phyloP scores from a whole-genome alignment of 2,113 vertebrate genomes.

The Upupa epops region DNA sequence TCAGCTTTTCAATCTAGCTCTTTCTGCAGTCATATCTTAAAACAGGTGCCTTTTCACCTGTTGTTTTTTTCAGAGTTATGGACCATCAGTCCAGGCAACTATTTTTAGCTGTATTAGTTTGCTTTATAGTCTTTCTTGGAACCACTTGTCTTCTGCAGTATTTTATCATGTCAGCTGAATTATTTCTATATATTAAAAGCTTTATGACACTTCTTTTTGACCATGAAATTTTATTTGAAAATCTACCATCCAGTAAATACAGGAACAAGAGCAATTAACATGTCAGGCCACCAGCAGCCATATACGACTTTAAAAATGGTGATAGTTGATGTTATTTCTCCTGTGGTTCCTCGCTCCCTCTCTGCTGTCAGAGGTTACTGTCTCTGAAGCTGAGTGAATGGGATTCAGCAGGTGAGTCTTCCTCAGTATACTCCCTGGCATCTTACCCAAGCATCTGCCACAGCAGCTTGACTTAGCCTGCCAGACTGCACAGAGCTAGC shows the following conservation, averaged over 20 bases:
- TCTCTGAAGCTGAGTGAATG: fast-evolving
- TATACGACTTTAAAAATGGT: neutral
- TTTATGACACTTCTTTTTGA: neutral
- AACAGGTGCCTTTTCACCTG: neutral
- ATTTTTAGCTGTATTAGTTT: neutral
- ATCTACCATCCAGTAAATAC: neutral
- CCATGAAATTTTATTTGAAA: neutral
- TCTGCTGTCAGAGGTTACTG: neutral
- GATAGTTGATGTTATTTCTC: neutral
- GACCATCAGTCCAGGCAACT: fast-evolving
- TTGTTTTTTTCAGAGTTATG: neutral
- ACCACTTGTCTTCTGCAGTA: neutral
- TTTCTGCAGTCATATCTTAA: neutral
- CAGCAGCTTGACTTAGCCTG: neutral
- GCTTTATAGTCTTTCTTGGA: neutral
- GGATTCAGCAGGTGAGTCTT: neutral
- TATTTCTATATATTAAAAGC: neutral
- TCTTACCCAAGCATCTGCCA: neutral
- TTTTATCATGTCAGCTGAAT: neutral
- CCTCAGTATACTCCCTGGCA: neutral
- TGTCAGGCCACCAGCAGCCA: neutral
- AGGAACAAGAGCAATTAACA: neutral
- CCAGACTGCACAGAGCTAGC: neutral
- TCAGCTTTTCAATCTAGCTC: neutral
- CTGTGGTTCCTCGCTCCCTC: neutral